Percentiles rank a stretch among this genome's conserved stretches.
Conservation (phyloP, 2,113 vertebrate species). For the Scartelaos histophorus region DNA sequence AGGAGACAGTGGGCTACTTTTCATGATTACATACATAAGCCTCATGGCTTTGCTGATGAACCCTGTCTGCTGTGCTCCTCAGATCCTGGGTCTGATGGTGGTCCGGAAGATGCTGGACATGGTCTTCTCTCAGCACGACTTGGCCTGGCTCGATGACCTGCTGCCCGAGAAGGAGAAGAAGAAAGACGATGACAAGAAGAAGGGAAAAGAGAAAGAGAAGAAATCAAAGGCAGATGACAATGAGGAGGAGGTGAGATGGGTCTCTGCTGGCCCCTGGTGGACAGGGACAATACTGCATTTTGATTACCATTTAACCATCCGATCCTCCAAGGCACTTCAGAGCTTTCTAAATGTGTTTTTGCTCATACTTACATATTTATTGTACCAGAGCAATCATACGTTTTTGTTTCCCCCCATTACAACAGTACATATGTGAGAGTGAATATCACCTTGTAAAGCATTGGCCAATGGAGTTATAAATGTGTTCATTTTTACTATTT, state of each 20-base stretch:
- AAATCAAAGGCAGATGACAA: constrained; percentile 58
- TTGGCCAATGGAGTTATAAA: background rate
- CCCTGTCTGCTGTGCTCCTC: background rate
- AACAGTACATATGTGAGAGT: too few species aligned
- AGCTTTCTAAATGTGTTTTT: too few species aligned
- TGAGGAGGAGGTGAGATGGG: constrained; percentile 74
- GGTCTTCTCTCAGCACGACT: constrained; percentile 91
- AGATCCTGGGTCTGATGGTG: constrained; percentile 93
- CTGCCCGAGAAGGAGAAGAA: constrained; percentile 93
- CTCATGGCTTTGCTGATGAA: background rate
- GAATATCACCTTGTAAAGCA: too few species aligned
- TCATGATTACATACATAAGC: background rate
- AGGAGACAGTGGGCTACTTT: too few species aligned
- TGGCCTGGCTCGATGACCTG: constrained; percentile 95
- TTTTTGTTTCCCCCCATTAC: too few species aligned
- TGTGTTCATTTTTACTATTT: background rate
- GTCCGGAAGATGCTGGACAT: constrained; percentile 90
- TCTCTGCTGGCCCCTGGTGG: constrained; percentile 65
- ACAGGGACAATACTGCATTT: background rate
- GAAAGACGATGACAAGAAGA: constrained; percentile 82
- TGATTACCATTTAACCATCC: too few species aligned
- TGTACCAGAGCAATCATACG: too few species aligned
- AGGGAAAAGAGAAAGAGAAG: constrained; percentile 72
- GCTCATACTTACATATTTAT: too few species aligned
- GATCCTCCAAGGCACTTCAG: too few species aligned